These are phyloP conservation scores for Melanotaenia parkinsoni DNA, from an alignment of 2,797 vertebrate species.

Conservation along the genomic window DNA sequence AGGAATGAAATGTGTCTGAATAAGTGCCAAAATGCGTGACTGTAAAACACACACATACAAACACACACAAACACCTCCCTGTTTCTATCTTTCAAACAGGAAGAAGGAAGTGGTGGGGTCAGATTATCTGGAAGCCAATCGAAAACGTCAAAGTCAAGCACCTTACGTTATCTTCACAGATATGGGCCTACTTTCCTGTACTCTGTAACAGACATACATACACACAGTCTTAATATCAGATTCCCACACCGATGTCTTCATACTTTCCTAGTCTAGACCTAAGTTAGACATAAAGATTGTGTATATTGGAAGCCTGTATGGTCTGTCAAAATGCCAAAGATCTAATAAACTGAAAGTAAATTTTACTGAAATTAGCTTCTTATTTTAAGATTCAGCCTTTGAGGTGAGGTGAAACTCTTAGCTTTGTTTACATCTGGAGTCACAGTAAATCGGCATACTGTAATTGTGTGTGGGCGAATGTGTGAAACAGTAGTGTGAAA, in stretches of 20 bases:
- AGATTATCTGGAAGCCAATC: slow-evolving; percentile 35
- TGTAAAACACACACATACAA: no score
- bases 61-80: background rate
- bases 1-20: slow-evolving; percentile 15
- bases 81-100: slow-evolving; percentile 35
- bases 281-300: background rate
- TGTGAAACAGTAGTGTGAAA: no score
- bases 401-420: no score
- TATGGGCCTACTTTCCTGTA: background rate
- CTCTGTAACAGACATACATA: slow-evolving; percentile 1
- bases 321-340: no score
- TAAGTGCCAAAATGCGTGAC: background rate
- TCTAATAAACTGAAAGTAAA: no score
- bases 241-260: background rate
- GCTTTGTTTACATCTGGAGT: no score
- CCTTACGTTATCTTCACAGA: slow-evolving; percentile 23
- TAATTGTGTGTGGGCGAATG: no score
- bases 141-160: slow-evolving; percentile 24
- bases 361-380: no score
- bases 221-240: background rate
- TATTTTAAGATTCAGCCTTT: no score
- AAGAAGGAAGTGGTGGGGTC: slow-evolving; percentile 45
- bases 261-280: background rate
- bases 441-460: no score
- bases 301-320: background rate